A percentile compares a stretch with the other conserved stretches of the same genome.
phyloP scores from a whole-genome alignment of 2,113 vertebrate genomes.

The Brachyistius frenatus region DNA sequence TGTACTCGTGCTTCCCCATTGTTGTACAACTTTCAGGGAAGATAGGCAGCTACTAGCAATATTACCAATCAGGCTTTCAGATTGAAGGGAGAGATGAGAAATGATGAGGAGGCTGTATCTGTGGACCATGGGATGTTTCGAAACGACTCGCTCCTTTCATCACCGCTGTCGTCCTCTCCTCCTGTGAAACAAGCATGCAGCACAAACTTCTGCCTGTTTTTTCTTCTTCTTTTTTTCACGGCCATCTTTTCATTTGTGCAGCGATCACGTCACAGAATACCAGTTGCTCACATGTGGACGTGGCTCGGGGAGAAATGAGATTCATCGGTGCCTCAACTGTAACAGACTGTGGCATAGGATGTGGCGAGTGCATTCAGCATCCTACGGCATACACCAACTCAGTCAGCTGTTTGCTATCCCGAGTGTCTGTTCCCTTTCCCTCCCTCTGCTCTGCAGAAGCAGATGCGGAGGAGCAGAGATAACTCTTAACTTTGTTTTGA shows the following conservation, averaged over 20 bases:
- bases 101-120: slow-evolving; percentile 3
- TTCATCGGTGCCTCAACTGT: slow-evolving; percentile 38
- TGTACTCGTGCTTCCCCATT: slow-evolving; percentile 61
- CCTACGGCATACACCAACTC: slow-evolving; percentile 15
- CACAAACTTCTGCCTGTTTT: slow-evolving; percentile 18
- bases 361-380: slow-evolving; percentile 47
- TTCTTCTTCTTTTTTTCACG: background rate
- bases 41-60: slow-evolving; percentile 43
- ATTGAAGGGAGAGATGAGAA: slow-evolving; percentile 17
- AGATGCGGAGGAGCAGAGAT: slow-evolving; percentile 84
- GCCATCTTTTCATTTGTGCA: background rate
- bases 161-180: background rate
- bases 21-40: slow-evolving; percentile 71
- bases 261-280: slow-evolving; percentile 16
- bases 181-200: slow-evolving; percentile 8
- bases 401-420: slow-evolving; percentile 63
- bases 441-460: slow-evolving; percentile 70
- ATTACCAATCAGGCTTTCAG: slow-evolving; percentile 56
- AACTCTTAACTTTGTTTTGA: slow-evolving; percentile 91
- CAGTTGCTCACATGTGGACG: slow-evolving; percentile 34
- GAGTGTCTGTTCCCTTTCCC: slow-evolving; percentile 62
- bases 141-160: background rate
- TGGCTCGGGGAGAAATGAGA: slow-evolving; percentile 28
- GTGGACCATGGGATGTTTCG: background rate
- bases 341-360: slow-evolving; percentile 32